Percentiles rank a stretch among this genome's conserved stretches.
These are phyloP conservation scores for Andrena minutula DNA, from an alignment of 2,888 invertebrate species.

Conservation along the genomic window DNA sequence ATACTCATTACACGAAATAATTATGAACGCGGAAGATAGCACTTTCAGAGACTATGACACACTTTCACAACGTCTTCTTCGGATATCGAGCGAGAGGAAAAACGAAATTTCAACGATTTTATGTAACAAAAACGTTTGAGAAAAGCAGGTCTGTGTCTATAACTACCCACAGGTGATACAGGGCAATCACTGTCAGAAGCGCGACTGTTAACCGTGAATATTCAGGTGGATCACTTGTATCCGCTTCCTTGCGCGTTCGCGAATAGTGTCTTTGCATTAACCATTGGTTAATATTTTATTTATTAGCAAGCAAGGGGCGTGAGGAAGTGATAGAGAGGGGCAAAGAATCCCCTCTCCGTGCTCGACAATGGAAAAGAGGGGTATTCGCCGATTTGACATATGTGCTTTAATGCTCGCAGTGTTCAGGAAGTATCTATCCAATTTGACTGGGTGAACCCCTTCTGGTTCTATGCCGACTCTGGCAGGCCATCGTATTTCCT, in stretches of 20 bases:
- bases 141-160: not conserved
- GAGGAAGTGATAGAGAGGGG: slow-evolving; percentile 56
- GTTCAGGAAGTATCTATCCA: slow-evolving; percentile 11
- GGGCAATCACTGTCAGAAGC: slow-evolving; percentile 24
- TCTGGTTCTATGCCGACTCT: not conserved
- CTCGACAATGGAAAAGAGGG: slow-evolving; percentile 29
- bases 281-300: slow-evolving; percentile 81
- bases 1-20: slow-evolving; percentile 41
- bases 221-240: slow-evolving; percentile 60
- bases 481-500: no score
- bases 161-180: slow-evolving; percentile 3
- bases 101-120: not conserved
- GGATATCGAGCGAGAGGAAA: no score
- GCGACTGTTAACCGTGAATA: slow-evolving; percentile 12
- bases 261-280: slow-evolving; percentile 80
- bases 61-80: not conserved
- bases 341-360: slow-evolving; percentile 9
- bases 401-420: slow-evolving; percentile 26
- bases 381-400: slow-evolving; percentile 54
- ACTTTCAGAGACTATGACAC: not conserved
- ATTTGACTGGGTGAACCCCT: not conserved
- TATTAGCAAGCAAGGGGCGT: slow-evolving; percentile 70
- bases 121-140: not conserved
- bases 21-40: not conserved
- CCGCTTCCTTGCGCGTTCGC: slow-evolving; percentile 69